Conservation (phyloP, 1,140 invertebrate genomes). For the Lutraria rhynchaena region DNA sequence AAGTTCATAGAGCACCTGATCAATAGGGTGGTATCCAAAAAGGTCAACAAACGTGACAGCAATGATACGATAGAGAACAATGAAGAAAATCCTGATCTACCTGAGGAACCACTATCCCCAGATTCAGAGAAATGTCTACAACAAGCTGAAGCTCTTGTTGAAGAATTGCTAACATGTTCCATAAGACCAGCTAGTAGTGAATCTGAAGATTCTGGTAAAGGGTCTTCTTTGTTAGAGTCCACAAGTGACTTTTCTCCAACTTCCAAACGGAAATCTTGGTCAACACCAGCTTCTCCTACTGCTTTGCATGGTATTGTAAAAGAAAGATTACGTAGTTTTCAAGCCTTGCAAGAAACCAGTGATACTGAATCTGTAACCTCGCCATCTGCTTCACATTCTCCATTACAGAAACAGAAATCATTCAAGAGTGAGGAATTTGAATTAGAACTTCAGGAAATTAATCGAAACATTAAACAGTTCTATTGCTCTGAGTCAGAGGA, state of each 20-base stretch:
- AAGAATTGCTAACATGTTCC: slow-evolving; percentile 39
- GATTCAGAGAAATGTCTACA: slow-evolving; percentile 44
- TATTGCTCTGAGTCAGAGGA: slow-evolving; percentile 39
- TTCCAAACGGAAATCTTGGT: slow-evolving; percentile 40
- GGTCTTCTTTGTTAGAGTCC: slow-evolving; percentile 47
- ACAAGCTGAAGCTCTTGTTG: slow-evolving; percentile 49
- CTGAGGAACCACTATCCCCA: slow-evolving; percentile 43
- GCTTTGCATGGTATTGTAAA: slow-evolving; percentile 54
- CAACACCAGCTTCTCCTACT: slow-evolving; percentile 55
- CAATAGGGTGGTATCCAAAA: slow-evolving; percentile 40
- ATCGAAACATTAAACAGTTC: slow-evolving; percentile 45
- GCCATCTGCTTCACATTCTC: neutral
- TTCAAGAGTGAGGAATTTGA: slow-evolving; percentile 44
- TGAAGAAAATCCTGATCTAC: slow-evolving; percentile 10
- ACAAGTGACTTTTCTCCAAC: slow-evolving; percentile 61
- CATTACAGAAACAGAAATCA: slow-evolving; percentile 26
- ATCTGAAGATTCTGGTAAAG: slow-evolving; percentile 53
- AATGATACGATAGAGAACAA: slow-evolving; percentile 22
- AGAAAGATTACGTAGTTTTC: slow-evolving; percentile 49
- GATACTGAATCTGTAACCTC: slow-evolving; percentile 42
- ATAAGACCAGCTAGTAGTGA: slow-evolving; percentile 46
- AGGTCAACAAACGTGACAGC: neutral
- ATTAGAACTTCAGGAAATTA: slow-evolving; percentile 47
- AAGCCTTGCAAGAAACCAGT: slow-evolving; percentile 43
- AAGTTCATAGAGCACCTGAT: slow-evolving; percentile 59